A percentile compares a stretch with the other conserved stretches of the same genome.
These are phyloP conservation scores for Syrista parreyssii DNA, from an alignment of 2,888 invertebrate genomes.

Conservation along the genomic window DNA sequence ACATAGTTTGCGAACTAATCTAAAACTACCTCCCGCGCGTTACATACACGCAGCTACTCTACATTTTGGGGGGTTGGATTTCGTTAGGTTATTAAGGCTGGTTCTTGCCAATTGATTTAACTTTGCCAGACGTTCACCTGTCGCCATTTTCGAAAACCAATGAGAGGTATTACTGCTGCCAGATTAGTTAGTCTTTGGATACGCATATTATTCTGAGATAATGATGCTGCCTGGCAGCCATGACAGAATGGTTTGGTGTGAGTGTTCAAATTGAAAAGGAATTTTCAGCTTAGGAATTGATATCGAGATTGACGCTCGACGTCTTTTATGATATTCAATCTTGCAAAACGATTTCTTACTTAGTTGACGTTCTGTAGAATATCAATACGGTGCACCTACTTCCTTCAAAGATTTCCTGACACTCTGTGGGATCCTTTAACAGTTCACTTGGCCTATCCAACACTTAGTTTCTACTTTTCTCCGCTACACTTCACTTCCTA, in stretches of 20 bases:
- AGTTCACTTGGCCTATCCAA: neutral
- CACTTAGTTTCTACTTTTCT: neutral
- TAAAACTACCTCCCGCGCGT: constrained; percentile 22
- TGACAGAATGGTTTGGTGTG: neutral
- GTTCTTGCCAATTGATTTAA: neutral
- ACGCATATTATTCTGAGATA: neutral
- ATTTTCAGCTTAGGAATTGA: neutral
- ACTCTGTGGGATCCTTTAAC: neutral
- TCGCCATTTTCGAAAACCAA: neutral
- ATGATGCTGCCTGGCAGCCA: neutral
- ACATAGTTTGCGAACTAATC: constrained; percentile 34
- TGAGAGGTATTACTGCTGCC: neutral
- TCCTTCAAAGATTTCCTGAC: neutral
- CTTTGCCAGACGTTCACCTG: neutral
- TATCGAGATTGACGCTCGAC: neutral
- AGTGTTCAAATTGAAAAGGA: neutral
- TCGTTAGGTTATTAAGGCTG: neutral
- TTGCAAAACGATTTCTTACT: neutral
- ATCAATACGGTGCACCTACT: neutral
- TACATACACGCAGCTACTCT: neutral
- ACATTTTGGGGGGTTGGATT: neutral
- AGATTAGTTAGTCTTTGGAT: neutral
- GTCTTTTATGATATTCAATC: neutral
- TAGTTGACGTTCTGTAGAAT: neutral
- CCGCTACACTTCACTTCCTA: neutral